Base-by-base conservation (phyloP, 1,140 invertebrate species). In the Trichoplusia ni region DNA sequence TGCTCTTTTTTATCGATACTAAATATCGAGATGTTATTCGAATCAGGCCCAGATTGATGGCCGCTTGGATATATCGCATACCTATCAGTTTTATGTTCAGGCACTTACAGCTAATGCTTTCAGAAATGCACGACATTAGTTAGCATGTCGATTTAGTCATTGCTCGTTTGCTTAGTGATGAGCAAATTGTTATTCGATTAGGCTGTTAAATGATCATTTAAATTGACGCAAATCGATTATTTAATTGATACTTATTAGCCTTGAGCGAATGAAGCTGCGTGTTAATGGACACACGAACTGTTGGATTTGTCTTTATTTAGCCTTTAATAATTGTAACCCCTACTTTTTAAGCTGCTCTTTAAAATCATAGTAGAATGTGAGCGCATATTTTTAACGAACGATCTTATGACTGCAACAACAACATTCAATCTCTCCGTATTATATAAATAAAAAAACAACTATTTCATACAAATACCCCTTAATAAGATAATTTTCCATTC, bases 71-170 rank as follows among this genome's bases (percentile, higher is more conserved):
- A 78, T 85, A 85, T 82, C 71, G 82, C 80, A 77, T 78, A 79
- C 79, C 79, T 79, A 82, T 85, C 81, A 85, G 77, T 82, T 85
- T 85, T 82, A 85, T 85, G 81, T 80, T 73, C 77, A 66, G 75
- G 64, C 82, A 85, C 79, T 85, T 82, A 75, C 67, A 65, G 74
- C 64, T 77, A 85, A 85, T 83, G 82, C 73, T 71, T 78, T 71
- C 73, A 80, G 82, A 77, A 82, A 79, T 77, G 75, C 81, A 74
- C 53, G 42, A 68, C 75, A 84, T 84, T 79, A 81, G 81, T 81
- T 78, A 70, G 69, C 77, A 71, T 75, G 69, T 60, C 71, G 60
- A 74, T 75, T 77, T 72, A 77, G 64, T 81, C 66, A 73, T 76
- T 71, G 46, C 60, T 54, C 59, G 60, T 66, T 61, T 40, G 64